Conservation (phyloP, 2,113 vertebrate species). For the Grantiella picta region DNA sequence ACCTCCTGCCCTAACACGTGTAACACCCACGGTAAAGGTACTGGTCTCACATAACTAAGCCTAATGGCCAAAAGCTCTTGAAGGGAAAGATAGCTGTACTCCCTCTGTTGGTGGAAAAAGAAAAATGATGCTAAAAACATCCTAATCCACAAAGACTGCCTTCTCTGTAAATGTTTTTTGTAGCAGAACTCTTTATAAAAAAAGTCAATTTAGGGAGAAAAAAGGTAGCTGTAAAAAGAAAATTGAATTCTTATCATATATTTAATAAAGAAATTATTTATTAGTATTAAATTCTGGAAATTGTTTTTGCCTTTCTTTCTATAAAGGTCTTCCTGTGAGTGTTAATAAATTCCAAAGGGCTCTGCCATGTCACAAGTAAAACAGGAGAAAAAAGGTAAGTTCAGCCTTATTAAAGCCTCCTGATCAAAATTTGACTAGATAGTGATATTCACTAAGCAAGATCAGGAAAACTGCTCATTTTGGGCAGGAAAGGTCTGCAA, state of each 20-base stretch:
- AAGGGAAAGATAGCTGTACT: constrained; percentile 1
- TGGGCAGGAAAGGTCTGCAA: neutral
- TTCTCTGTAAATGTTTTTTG: neutral
- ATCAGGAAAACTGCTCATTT: neutral
- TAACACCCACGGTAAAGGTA: neutral
- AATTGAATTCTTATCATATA: neutral
- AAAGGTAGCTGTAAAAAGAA: neutral
- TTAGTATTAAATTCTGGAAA: neutral
- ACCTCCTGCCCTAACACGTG: neutral
- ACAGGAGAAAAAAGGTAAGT: neutral
- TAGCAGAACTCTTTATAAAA: neutral
- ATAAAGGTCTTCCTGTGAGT: neutral
- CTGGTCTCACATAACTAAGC: neutral
- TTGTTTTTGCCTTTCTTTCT: neutral
- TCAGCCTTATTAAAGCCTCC: neutral
- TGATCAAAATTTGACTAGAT: neutral
- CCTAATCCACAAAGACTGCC: neutral
- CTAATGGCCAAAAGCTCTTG: neutral
- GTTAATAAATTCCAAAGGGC: neutral
- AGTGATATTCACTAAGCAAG: neutral
- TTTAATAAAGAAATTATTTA: neutral
- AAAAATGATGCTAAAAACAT: neutral
- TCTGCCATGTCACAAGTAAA: neutral
- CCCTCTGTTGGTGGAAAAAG: constrained; percentile 50
- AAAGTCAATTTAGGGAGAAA: neutral